Conservation (phyloP, 2,888 invertebrate species). For the Sthenelais limicola region DNA sequence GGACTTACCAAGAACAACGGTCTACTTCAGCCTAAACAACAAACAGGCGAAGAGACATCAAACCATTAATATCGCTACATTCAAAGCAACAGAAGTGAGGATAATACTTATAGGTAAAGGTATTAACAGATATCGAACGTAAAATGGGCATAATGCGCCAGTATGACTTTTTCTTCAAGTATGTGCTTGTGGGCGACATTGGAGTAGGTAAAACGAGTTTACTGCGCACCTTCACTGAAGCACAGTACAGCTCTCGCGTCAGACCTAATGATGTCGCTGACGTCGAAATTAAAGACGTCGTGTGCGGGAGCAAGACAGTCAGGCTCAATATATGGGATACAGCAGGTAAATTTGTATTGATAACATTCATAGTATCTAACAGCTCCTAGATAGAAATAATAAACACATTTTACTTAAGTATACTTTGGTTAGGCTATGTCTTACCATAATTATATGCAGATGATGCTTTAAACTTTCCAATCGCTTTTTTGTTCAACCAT, state of each 20-base stretch:
- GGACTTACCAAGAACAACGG: neutral
- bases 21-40: too few species aligned
- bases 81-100: too few species aligned
- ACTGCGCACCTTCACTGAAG: conserved; percentile 5
- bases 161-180: conserved; percentile 15
- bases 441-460: too few species aligned
- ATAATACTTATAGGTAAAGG: too few species aligned
- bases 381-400: too few species aligned
- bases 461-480: too few species aligned
- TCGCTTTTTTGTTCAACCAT: too few species aligned
- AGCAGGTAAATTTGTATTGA: conserved; percentile 4
- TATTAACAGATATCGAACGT: neutral
- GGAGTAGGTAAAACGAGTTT: conserved; percentile 16
- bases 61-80: too few species aligned
- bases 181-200: neutral
- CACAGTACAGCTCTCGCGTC: conserved; percentile 1
- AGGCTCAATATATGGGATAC: conserved; percentile 14
- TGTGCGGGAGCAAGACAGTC: neutral
- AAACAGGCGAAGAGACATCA: too few species aligned
- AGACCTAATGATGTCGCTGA: conserved; percentile 15
- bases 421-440: too few species aligned
- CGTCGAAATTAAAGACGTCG: conserved; percentile 6
- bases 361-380: too few species aligned
- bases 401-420: too few species aligned
- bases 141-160: neutral